phyloP scores from a whole-genome alignment of 1,140 invertebrate species.

The Danaus plexippus region DNA sequence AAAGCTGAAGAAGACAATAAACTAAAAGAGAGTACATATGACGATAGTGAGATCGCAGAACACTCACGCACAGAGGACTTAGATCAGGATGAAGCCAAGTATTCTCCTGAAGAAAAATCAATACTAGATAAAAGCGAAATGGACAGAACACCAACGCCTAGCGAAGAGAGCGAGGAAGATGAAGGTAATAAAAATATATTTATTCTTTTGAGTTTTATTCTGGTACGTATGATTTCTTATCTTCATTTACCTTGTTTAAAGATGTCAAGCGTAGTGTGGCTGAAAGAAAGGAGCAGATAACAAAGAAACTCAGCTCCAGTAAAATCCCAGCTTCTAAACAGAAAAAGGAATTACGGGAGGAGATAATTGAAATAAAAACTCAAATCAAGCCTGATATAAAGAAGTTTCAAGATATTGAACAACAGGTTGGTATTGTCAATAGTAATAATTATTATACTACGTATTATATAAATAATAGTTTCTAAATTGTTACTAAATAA shows the following conservation, averaged over 20 bases:
- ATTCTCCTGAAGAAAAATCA: constrained; percentile 81
- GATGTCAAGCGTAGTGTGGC: constrained; percentile 77
- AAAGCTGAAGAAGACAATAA: constrained; percentile 66
- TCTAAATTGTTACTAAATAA: constrained; percentile 5
- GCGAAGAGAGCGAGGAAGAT: constrained; percentile 76
- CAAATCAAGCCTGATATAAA: constrained; percentile 74
- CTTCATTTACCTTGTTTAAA: constrained; percentile 23
- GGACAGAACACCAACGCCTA: constrained; percentile 68
- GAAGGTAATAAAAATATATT: constrained; percentile 44
- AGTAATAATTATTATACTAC: constrained; percentile 8
- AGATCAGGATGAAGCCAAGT: constrained; percentile 78
- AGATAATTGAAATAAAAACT: constrained; percentile 79
- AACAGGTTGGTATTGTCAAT: constrained; percentile 38
- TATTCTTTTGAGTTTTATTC: constrained; percentile 8
- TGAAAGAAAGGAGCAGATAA: constrained; percentile 79
- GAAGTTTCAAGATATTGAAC: constrained; percentile 67
- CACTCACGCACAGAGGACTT: constrained; percentile 56
- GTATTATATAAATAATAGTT: constrained; percentile 5
- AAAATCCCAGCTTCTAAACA: constrained; percentile 78
- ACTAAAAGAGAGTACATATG: constrained; percentile 58
- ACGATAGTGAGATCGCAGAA: constrained; percentile 54
- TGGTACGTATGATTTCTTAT: neutral
- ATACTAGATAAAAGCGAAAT: constrained; percentile 71
- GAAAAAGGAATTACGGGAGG: constrained; percentile 77
- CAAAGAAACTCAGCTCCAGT: constrained; percentile 77